Evolutionary conservation across 2,888 invertebrate species (phyloP).

Genomic region (Octodonta nipae): DNA sequence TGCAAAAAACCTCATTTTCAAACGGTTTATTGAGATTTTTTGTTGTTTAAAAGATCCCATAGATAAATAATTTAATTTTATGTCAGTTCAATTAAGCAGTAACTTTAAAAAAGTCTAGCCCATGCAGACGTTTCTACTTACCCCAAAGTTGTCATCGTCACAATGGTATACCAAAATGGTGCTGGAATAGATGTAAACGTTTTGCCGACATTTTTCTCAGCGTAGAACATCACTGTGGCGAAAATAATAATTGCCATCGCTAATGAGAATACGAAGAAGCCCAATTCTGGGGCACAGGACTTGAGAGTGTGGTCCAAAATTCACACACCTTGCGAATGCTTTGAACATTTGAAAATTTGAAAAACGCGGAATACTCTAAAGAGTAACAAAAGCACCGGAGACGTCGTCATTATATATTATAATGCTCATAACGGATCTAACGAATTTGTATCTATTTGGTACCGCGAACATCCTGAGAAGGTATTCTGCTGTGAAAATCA

Average conservation of each 20-base stretch:
- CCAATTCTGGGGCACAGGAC: constrained; percentile 96
- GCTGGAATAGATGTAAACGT: constrained; percentile 99
- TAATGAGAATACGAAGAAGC: constrained; percentile 96
- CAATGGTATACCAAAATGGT: constrained; percentile 99
- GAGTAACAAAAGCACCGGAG: constrained; percentile 95
- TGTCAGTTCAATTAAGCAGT: no score
- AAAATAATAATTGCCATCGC: constrained; percentile 99
- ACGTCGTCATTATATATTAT: constrained; percentile 98
- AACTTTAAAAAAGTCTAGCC: no score
- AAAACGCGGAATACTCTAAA: constrained; percentile 97
- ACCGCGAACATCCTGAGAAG: constrained; percentile 89
- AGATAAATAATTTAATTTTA: no score
- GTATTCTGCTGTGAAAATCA: constrained; percentile 99
- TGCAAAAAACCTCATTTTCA: no score
- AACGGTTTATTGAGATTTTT: no score
- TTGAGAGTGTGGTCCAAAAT: constrained; percentile 98
- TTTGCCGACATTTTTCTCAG: constrained; percentile 94
- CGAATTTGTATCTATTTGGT: constrained; percentile 95
- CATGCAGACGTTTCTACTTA: no score
- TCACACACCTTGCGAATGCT: constrained; percentile 95
- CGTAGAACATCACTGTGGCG: constrained; percentile 99
- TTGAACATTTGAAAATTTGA: constrained; percentile 99
- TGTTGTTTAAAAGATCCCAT: no score
- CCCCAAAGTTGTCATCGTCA: constrained; percentile 99
- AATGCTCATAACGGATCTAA: constrained; percentile 96